Conservation (phyloP, 2,888 invertebrate genomes). For the Meiosimyza platycephala region DNA sequence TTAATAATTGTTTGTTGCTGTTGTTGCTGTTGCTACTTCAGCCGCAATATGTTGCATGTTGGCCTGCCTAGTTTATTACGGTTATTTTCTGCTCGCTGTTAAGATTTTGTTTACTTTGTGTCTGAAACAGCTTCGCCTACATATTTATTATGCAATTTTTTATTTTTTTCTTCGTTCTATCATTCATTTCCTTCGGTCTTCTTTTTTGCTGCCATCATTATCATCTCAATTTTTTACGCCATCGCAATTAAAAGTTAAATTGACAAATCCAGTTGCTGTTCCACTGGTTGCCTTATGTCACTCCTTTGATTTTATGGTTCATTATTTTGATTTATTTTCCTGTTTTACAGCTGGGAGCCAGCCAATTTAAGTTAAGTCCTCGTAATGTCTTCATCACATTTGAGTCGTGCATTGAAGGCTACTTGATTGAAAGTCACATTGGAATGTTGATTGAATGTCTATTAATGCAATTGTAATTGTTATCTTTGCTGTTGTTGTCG, state of each 20-base stretch:
- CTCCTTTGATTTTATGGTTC: too few relatives aligned
- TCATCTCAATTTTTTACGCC: neutral
- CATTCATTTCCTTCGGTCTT: too few relatives aligned
- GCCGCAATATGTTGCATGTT: constrained; percentile 15
- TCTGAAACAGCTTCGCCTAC: constrained; percentile 23
- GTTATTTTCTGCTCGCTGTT: neutral
- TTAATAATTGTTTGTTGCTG: constrained; percentile 11
- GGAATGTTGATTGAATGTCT: constrained; percentile 23
- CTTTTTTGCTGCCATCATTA: too few relatives aligned
- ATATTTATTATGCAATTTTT: neutral
- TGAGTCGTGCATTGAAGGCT: neutral
- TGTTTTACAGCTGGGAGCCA: too few relatives aligned
- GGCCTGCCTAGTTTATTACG: constrained; percentile 7
- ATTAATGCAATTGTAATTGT: constrained; percentile 17
- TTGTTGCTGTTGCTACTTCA: constrained; percentile 1
- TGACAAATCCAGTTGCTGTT: constrained; percentile 19
- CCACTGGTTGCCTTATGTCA: too few relatives aligned
- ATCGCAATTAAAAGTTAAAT: constrained; percentile 26
- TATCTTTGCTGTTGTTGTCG: constrained; percentile 18
- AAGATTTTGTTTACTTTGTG: neutral
- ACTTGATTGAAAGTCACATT: constrained; percentile 4
- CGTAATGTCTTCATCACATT: constrained; percentile 21
- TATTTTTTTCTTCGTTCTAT: too few relatives aligned
- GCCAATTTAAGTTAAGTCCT: neutral
- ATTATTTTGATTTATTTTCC: too few relatives aligned